Evolutionary conservation across 2,797 vertebrate species (phyloP).

Genomic region (Scolopax rusticola): DNA sequence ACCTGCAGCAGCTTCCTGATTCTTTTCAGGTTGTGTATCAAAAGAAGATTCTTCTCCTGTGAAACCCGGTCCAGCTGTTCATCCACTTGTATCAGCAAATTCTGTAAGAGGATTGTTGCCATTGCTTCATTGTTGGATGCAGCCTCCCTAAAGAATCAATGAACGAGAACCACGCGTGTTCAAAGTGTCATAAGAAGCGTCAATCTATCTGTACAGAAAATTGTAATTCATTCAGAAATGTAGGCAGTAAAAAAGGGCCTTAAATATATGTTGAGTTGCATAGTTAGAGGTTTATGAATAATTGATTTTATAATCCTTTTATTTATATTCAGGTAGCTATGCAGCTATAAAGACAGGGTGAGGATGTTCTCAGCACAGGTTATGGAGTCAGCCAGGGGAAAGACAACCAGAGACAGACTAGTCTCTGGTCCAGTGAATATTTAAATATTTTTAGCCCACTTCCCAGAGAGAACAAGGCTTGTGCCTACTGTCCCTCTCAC

Average conservation of each 20-base stretch:
- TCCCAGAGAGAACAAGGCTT: neutral
- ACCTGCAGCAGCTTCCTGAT: slow-evolving; percentile 95
- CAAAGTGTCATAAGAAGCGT: neutral
- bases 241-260: neutral
- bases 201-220: neutral
- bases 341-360: neutral
- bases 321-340: neutral
- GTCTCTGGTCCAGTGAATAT: neutral
- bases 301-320: neutral
- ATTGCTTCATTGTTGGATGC: slow-evolving; percentile 91
- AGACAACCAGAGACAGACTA: neutral
- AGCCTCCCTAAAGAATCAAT: slow-evolving; percentile 84
- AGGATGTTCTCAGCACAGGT: neutral
- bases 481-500: neutral
- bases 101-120: slow-evolving; percentile 88
- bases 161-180: neutral
- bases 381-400: neutral
- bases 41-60: slow-evolving; percentile 92
- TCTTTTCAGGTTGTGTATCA: slow-evolving; percentile 95
- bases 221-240: neutral
- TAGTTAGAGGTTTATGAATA: neutral
- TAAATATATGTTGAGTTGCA: neutral
- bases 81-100: slow-evolving; percentile 91
- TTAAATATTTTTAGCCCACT: neutral
- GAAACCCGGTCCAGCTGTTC: slow-evolving; percentile 84